Base-by-base conservation (phyloP, 2,888 invertebrate species). In the Harpalus rufipes region DNA sequence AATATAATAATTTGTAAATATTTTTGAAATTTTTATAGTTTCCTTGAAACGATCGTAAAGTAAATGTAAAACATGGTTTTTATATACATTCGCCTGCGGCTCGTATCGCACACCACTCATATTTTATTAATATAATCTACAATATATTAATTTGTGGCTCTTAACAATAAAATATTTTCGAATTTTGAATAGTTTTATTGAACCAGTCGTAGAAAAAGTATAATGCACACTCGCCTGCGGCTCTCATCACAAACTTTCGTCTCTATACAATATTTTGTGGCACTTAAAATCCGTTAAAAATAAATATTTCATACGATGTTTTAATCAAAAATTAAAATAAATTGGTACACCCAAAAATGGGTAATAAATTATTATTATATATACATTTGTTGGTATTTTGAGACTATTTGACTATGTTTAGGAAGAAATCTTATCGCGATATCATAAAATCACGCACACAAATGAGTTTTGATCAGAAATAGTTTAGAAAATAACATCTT, bases 391-490 rank as follows among this genome's bases (percentile, higher is more conserved):
- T 12, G 21, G 63, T 21, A 63, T 63, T 63, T 63, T 10, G 12
- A 63, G 21, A 21, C 12, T 16, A 10, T 61, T 21, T 0, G 7
- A 21, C 21, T 18, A 68, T 32, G 32, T 32, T 6, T 32, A 32
- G 32, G 32, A 32, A 32, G 32, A 32, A 32, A 32, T 32, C 3
- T 32, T 32, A 5, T 68, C 68, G 59, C n/a, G 63, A 63, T 51
- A 59, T 83, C 76, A 76, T 83, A 41, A 65, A 84, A 84, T 84
- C 84, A 84, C 84, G 84, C 84, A 84, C 84, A 84, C 78, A 44
- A 59, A 74, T 74, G 5, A 74, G 41, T 74, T 74, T 74, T 44
- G 44, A 44, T 32, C 6, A 68, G n/a, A 10, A 32, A 39, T 8
- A 39, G 68, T 6, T 68, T 68, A 68, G 72, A 56, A 79, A 39